Conservation (phyloP, 2,113 vertebrate species). For the Gnathonemus echidnorhynchus region DNA sequence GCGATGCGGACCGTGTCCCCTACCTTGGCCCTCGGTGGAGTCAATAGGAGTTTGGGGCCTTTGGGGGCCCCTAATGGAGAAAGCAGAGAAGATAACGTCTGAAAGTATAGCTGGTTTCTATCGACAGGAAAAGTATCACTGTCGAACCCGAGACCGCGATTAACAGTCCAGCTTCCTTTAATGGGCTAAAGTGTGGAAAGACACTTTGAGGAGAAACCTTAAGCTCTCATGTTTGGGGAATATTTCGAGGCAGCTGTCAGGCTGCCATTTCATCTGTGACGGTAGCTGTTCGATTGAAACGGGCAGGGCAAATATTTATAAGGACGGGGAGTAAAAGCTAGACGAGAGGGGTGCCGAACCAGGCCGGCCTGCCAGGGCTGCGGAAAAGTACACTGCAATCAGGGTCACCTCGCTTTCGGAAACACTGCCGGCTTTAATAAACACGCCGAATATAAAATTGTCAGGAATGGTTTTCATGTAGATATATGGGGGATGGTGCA, state of each 20-base stretch:
- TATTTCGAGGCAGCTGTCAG: background rate
- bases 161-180: background rate
- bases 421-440: background rate
- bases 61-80: slow-evolving; percentile 73
- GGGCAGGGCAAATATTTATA: background rate
- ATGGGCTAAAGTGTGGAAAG: background rate
- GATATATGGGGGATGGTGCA: background rate
- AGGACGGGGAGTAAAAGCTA: background rate
- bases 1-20: slow-evolving; percentile 82
- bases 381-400: background rate
- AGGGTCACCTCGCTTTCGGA: background rate
- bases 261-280: background rate
- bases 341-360: no score
- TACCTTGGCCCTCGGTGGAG: slow-evolving; percentile 69
- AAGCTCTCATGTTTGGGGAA: background rate
- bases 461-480: background rate
- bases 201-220: background rate
- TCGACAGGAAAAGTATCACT: background rate
- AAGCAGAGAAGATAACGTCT: background rate
- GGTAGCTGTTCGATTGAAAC: background rate
- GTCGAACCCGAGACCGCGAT: background rate
- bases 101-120: background rate
- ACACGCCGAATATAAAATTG: background rate
- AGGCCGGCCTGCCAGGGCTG: background rate
- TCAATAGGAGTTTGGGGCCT: slow-evolving; percentile 79